Percentiles rank a stretch among this genome's conserved stretches.
phyloP scores from a whole-genome alignment of 2,888 invertebrate genomes.

The Stegophylla sp. region DNA sequence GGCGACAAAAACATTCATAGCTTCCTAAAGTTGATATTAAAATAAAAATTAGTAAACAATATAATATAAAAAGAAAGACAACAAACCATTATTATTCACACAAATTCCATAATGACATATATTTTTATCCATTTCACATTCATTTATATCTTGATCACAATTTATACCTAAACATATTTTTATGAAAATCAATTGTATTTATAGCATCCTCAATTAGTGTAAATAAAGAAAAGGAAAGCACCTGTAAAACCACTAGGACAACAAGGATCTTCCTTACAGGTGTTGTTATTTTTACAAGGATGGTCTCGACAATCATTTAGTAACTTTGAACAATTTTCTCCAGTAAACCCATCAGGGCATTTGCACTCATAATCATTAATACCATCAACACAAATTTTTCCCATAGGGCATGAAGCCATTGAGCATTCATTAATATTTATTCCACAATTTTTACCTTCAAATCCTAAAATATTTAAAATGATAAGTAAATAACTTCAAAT shows the following conservation, averaged over 20 bases:
- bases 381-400: conserved; percentile 69
- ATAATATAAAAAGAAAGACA: background rate
- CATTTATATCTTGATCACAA: conserved; percentile 76
- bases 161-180: conserved; percentile 64
- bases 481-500: conserved; percentile 14
- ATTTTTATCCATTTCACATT: conserved; percentile 70
- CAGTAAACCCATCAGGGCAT: conserved; percentile 70
- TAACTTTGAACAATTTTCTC: conserved; percentile 70
- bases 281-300: conserved; percentile 77
- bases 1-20: conserved; percentile 84
- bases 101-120: conserved; percentile 85
- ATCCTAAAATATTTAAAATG: conserved; percentile 65
- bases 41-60: background rate
- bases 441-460: conserved; percentile 73
- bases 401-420: conserved; percentile 67
- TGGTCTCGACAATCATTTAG: conserved; percentile 70
- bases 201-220: background rate
- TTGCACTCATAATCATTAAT: conserved; percentile 70
- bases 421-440: conserved; percentile 73
- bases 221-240: conserved; percentile 62
- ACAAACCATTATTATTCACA: conserved; percentile 73
- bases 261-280: conserved; percentile 74
- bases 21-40: conserved; percentile 64
- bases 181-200: background rate
- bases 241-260: conserved; percentile 77